A percentile compares a stretch with the other conserved stretches of the same genome.
phyloP scores from a whole-genome alignment of 2,113 vertebrate species.

The Phalacrocorax carbo region DNA sequence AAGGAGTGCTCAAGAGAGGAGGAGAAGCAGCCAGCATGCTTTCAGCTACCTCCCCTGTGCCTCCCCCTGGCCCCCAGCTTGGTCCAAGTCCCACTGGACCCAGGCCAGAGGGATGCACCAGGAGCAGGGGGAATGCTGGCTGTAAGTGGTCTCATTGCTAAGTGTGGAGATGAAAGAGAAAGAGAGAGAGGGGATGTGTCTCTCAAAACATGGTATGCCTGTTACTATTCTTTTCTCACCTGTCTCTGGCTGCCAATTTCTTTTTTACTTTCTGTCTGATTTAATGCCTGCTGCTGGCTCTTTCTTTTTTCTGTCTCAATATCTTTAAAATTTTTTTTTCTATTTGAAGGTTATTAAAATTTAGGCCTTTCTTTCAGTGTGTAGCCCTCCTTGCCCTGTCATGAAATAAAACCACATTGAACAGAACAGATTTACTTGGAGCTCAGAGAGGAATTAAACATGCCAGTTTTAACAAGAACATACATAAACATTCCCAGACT shows the following conservation, averaged over 20 bases:
- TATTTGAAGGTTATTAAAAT: neutral
- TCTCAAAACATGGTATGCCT: neutral
- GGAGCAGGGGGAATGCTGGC: neutral
- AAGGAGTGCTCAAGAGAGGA: neutral
- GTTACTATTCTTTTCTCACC: neutral
- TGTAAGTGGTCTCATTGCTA: neutral
- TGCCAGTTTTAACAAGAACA: conserved; percentile 15
- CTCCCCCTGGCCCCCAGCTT: neutral
- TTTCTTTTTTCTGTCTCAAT: neutral
- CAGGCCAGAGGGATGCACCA: neutral
- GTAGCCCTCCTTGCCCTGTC: neutral
- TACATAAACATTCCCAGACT: conserved; percentile 6
- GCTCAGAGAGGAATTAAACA: neutral
- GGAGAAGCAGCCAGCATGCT: neutral
- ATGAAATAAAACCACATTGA: neutral
- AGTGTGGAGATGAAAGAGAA: neutral
- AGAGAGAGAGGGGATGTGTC: neutral
- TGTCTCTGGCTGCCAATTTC: neutral
- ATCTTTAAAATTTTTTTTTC: neutral
- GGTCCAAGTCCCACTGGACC: neutral
- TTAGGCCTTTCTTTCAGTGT: neutral
- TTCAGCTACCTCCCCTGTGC: neutral
- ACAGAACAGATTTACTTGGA: neutral
- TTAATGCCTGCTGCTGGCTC: neutral
- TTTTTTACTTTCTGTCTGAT: neutral